A percentile compares a stretch with the other conserved stretches of the same genome.
phyloP scores from a whole-genome alignment of 1,140 invertebrate genomes.

The Dolichoris vasculosae region DNA sequence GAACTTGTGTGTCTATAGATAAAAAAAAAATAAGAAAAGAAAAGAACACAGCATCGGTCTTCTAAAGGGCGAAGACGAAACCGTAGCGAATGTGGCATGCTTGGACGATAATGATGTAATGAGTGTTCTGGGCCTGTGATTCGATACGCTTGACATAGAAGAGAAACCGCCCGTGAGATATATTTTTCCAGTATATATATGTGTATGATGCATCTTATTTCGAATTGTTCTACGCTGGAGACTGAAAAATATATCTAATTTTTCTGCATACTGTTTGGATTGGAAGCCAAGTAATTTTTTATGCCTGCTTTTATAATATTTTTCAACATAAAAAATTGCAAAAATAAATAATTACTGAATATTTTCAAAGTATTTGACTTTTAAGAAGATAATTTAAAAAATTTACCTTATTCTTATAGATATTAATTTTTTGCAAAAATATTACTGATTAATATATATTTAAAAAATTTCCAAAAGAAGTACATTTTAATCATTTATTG shows the following conservation, averaged over 20 bases:
- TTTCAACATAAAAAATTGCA: neutral
- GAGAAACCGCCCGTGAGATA: slow-evolving; percentile 38
- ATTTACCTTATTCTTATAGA: too few relatives aligned
- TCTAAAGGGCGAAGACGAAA: neutral
- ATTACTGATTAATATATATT: too few relatives aligned
- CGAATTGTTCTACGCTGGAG: slow-evolving; percentile 21
- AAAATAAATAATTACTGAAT: slow-evolving; percentile 3
- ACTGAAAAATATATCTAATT: neutral
- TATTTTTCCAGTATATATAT: slow-evolving; percentile 22
- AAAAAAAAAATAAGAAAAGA: neutral
- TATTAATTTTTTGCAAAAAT: too few relatives aligned
- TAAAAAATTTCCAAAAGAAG: too few relatives aligned
- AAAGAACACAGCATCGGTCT: neutral
- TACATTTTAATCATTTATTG: too few relatives aligned
- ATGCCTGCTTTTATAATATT: neutral
- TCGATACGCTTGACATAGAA: slow-evolving; percentile 53
- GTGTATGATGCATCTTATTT: neutral
- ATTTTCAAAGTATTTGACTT: neutral
- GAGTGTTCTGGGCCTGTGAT: slow-evolving; percentile 60
- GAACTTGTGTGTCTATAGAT: neutral
- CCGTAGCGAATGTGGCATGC: slow-evolving; percentile 59
- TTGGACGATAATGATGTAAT: slow-evolving; percentile 64
- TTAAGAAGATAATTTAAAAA: too few relatives aligned
- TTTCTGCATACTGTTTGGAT: neutral
- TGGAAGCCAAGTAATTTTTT: neutral